Evolutionary conservation across 2,113 vertebrate species (phyloP).

Genomic region (Rhombomys opimus): DNA sequence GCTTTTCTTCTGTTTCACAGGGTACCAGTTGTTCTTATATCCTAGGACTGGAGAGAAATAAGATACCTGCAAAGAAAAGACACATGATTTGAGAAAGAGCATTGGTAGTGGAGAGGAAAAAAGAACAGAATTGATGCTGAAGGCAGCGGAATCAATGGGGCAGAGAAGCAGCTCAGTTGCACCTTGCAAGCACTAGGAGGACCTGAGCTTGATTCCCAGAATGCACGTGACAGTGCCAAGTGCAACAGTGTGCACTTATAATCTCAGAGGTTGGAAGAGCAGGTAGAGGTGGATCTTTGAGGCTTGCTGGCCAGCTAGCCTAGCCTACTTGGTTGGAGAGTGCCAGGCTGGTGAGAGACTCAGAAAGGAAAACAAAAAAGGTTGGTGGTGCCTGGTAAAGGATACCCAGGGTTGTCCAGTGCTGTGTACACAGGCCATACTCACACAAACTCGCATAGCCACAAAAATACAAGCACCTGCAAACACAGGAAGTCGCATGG

Average conservation of each 20-base stretch:
- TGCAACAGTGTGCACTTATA: neutral
- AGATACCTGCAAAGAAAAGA: neutral
- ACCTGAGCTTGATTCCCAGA: neutral
- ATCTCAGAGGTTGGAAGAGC: neutral
- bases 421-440: neutral
- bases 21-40: neutral
- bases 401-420: neutral
- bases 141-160: neutral
- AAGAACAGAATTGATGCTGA: neutral
- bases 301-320: neutral
- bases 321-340: neutral
- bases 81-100: neutral
- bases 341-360: neutral
- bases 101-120: neutral
- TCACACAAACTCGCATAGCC: neutral
- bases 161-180: accelerated
- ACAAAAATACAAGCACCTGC: neutral
- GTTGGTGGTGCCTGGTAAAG: neutral
- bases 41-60: neutral
- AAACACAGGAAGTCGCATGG: neutral
- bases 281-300: neutral
- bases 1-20: neutral
- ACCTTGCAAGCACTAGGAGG: neutral
- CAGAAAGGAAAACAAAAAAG: neutral
- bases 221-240: no score